These are phyloP conservation scores for Pygocentrus nattereri DNA, from an alignment of 2,797 vertebrate genomes.

Conservation along the genomic window DNA sequence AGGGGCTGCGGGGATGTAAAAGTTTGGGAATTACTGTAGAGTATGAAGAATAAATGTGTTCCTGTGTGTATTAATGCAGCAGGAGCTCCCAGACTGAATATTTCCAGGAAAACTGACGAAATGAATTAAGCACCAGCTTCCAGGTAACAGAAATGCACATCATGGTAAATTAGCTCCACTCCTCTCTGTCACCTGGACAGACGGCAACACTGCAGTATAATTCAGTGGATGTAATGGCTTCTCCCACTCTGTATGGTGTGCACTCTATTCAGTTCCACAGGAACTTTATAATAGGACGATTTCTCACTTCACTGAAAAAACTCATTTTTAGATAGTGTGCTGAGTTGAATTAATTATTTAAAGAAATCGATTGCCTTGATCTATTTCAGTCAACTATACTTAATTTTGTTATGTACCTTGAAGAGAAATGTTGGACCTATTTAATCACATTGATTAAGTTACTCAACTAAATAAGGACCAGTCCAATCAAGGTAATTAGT, in stretches of 20 bases:
- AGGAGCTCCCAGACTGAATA: background rate
- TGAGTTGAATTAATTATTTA: background rate
- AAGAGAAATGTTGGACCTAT: background rate
- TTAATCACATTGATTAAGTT: background rate
- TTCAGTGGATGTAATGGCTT: conserved; percentile 4
- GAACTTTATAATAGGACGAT: background rate
- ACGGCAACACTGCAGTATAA: background rate
- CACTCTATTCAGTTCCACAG: background rate
- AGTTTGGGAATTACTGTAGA: background rate
- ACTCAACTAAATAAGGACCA: background rate
- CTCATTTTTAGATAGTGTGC: too few species aligned
- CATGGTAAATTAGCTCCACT: background rate
- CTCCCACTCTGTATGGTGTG: background rate
- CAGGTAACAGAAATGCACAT: background rate
- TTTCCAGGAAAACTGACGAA: background rate
- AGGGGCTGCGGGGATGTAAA: too few species aligned
- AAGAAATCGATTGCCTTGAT: background rate
- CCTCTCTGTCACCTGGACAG: background rate
- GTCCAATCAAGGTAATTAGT: background rate
- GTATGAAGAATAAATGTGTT: background rate
- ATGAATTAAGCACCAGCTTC: background rate
- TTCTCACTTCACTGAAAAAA: background rate
- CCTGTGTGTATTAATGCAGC: background rate
- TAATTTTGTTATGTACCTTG: background rate
- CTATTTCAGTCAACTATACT: background rate